Evolutionary conservation across 1,140 invertebrate species (phyloP), one percentile per base, ranked within the genome.

Genomic region (Zaprionus camerounensis): DNA sequence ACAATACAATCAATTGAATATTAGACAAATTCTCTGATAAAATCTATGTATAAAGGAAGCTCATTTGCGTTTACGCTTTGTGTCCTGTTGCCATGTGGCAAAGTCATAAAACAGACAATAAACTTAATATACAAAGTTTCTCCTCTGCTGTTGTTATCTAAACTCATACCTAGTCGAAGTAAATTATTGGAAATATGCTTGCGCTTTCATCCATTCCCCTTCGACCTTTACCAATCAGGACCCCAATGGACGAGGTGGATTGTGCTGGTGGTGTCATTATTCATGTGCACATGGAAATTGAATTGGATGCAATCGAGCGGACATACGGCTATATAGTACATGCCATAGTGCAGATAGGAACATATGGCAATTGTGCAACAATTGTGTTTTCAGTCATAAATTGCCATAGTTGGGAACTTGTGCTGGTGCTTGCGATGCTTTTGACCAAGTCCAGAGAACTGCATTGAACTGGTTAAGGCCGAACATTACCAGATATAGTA

Each of bases 401-500:
- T 78, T 76, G 57, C 15, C 20, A 31, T 24, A 65, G 55, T 66
- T 20, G 61, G 51, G 46, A 66, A 59, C 31, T 46, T 78, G 78
- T 77, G 80, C 5, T 68, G 56, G 31, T 68, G 36, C 36, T 38
- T 15, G 36, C 15, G 31, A 2, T 75, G 44, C 55, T 71, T 84
- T 73, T 68, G 79, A 76, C 75, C 75, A 85, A 78, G 59, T 86
- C 20, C 24, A 34, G 59, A 67, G 41, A 78, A 71, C 82, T 56
- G 74, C 70, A 41, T 74, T 46, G 36, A 75, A 80, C 83, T 56
- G 78, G 83, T 87, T 80, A 56, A 58, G 59, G 56, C 58, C 38
- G 81, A 64, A 67, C 55, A 22, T 59, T 68, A 69, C 84, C 71
- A 74, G 80, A 71, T 51, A 28, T 24, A 34, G 31, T 24, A 38